Evolutionary conservation across 2,113 vertebrate species (phyloP).

Genomic region (Bubo bubo): DNA sequence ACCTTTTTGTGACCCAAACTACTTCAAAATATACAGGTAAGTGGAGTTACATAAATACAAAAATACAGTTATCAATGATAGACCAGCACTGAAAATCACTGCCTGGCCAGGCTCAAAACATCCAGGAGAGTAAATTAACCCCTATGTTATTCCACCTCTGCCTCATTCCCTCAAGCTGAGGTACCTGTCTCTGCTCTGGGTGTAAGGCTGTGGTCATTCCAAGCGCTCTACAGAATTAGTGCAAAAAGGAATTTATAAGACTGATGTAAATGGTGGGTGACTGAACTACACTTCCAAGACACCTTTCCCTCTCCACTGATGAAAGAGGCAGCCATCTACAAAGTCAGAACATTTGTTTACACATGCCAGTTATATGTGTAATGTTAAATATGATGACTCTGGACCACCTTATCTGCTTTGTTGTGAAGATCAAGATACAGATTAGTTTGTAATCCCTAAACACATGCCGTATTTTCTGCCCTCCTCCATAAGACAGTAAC

Average conservation of each 20-base stretch:
- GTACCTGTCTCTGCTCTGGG: not conserved
- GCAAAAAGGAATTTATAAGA: not conserved
- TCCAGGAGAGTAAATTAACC: not conserved
- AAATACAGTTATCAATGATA: not conserved
- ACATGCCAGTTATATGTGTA: not conserved
- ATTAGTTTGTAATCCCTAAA: not conserved
- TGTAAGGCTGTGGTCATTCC: not conserved
- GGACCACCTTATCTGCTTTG: no score
- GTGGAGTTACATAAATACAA: accelerated
- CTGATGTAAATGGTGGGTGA: no score
- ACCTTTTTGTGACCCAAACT: not conserved
- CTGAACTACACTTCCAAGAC: not conserved
- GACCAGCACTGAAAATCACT: not conserved
- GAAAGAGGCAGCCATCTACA: not conserved
- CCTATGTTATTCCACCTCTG: not conserved
- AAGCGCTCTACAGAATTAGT: not conserved
- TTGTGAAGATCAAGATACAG: not conserved
- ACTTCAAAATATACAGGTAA: not conserved
- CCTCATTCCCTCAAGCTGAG: not conserved
- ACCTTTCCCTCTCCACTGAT: accelerated
- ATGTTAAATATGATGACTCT: accelerated
- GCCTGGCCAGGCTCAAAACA: not conserved
- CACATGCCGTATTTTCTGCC: not conserved
- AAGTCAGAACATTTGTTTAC: not conserved
- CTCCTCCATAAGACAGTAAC: accelerated